Conservation (phyloP, 1,140 invertebrate species). For the Metopolophium dirhodum region DNA sequence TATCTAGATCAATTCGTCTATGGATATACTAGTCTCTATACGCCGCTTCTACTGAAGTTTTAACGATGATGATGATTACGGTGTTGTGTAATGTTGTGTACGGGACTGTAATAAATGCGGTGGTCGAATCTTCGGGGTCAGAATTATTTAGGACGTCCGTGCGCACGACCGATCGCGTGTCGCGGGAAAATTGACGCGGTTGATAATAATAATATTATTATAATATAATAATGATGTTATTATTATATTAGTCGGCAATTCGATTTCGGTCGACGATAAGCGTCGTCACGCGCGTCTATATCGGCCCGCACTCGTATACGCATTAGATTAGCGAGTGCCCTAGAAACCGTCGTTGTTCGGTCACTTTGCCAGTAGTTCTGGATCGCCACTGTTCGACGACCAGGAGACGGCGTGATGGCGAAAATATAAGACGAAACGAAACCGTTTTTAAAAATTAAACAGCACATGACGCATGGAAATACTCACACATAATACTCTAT, state of each 20-base stretch:
- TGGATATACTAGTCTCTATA: no score
- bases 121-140: neutral
- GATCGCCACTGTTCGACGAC: neutral
- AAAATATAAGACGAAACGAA: no score
- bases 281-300: neutral
- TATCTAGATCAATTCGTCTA: no score
- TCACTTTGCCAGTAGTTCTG: neutral
- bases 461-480: no score
- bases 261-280: neutral
- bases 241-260: neutral
- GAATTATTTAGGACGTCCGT: neutral
- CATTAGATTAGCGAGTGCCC: neutral
- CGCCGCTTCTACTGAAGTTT: no score
- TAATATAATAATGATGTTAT: neutral
- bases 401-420: no score
- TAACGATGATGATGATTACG: no score
- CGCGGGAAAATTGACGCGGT: neutral
- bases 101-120: neutral
- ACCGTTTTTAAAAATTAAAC: no score
- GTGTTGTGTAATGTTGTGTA: neutral
- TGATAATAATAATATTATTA: neutral
- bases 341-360: neutral
- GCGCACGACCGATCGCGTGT: neutral
- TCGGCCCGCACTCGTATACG: neutral
- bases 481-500: no score